These are phyloP conservation scores for Lepidothrix coronata DNA, from an alignment of 2,113 vertebrate species.

Conservation along the genomic window DNA sequence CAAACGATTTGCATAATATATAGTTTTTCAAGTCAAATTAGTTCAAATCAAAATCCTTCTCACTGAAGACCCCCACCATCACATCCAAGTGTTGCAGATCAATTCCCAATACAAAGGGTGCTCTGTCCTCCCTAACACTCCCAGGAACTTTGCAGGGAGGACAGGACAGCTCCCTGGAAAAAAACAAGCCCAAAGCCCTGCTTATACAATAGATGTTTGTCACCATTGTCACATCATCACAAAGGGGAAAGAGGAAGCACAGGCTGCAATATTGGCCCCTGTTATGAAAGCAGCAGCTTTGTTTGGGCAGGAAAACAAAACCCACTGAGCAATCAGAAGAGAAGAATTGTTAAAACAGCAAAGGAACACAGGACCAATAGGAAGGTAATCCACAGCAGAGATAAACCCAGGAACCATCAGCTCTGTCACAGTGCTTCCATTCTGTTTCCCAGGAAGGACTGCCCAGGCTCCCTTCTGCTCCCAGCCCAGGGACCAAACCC, in stretches of 20 bases:
- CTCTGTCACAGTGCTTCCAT: fast-evolving
- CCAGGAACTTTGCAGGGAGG: not conserved
- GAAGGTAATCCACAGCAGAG: not conserved
- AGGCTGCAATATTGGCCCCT: slow-evolving; percentile 5
- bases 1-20: not conserved
- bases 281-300: slow-evolving; percentile 32
- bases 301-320: slow-evolving; percentile 35
- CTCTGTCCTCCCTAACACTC: not conserved
- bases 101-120: not conserved
- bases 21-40: not conserved
- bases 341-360: not conserved
- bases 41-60: not conserved
- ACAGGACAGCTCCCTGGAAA: not conserved
- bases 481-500: not conserved
- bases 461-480: not conserved
- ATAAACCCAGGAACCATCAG: not conserved
- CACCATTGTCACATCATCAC: slow-evolving; percentile 37
- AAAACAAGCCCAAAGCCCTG: not conserved
- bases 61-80: not conserved
- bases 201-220: slow-evolving; percentile 41
- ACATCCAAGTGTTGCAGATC: fast-evolving
- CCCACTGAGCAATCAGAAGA: not conserved
- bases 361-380: not conserved
- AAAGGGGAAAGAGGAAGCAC: slow-evolving; percentile 43
- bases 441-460: not conserved